Conservation (phyloP, 2,113 vertebrate genomes). For the Psephotus haematonotus region DNA sequence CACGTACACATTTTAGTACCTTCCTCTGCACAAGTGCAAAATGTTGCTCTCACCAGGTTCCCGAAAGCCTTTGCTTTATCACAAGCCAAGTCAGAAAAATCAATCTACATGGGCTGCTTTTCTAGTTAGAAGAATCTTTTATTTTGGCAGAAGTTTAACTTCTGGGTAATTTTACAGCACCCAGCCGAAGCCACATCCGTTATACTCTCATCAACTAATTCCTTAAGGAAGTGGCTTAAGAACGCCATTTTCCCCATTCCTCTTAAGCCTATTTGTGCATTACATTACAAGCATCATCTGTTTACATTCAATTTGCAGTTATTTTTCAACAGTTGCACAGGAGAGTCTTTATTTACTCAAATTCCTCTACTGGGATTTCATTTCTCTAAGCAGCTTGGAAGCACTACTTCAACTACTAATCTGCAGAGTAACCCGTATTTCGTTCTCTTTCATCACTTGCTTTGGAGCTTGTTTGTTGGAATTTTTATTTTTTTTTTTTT, state of each 20-base stretch:
- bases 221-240: background rate
- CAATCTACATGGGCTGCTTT: background rate
- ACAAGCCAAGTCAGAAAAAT: background rate
- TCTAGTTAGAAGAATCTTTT: background rate
- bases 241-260: conserved; percentile 3
- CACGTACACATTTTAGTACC: background rate
- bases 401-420: conserved; percentile 4
- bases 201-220: background rate
- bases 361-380: conserved; percentile 43
- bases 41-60: background rate
- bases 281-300: conserved; percentile 3
- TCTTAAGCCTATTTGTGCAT: conserved; percentile 31
- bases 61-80: background rate
- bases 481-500: background rate
- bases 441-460: background rate
- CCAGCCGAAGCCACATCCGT: background rate
- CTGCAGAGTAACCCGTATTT: background rate
- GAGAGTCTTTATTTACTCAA: conserved; percentile 50
- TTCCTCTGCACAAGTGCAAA: background rate
- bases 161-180: background rate
- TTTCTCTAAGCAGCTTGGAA: conserved; percentile 45
- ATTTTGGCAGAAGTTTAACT: background rate
- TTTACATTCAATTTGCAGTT: conserved; percentile 24
- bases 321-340: conserved; percentile 44
- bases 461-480: background rate